Conservation (phyloP, 2,113 vertebrate species). For the Lasiurus borealis region DNA sequence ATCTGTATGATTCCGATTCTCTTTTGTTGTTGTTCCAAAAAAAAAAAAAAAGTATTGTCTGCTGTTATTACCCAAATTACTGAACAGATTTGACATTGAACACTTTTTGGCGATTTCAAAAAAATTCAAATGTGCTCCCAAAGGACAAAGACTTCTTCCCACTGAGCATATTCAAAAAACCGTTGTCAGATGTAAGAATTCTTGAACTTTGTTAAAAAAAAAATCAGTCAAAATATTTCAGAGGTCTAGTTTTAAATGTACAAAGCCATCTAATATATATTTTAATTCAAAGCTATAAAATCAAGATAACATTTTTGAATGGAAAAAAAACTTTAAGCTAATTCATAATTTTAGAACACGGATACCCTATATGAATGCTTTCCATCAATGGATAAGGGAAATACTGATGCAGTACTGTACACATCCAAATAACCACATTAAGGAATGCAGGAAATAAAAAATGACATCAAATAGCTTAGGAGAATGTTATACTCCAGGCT, state of each 20-base stretch:
- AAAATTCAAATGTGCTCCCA: slow-evolving; percentile 64
- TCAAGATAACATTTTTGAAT: not conserved
- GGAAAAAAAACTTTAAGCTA: not conserved
- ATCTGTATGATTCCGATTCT: not conserved
- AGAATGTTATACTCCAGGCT: not conserved
- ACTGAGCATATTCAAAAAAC: slow-evolving; percentile 63
- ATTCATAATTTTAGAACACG: not conserved
- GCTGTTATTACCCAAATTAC: slow-evolving; percentile 32
- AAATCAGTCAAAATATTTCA: slow-evolving; percentile 11
- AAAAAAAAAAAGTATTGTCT: slow-evolving; percentile 32
- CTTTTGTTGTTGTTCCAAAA: not conserved
- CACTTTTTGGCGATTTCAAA: slow-evolving; percentile 64
- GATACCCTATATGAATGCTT: not conserved
- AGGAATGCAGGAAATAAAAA: not conserved
- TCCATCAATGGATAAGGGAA: not conserved
- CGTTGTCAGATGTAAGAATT: slow-evolving; percentile 52
- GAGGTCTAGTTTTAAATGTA: slow-evolving; percentile 44
- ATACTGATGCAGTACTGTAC: not conserved
- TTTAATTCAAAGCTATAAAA: not conserved
- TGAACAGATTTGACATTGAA: slow-evolving; percentile 66
- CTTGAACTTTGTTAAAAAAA: slow-evolving; percentile 42
- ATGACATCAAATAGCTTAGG: not conserved
- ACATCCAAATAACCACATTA: slow-evolving; percentile 16
- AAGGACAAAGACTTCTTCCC: slow-evolving; percentile 68
- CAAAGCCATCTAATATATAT: not conserved